Percentiles rank a stretch among this genome's conserved stretches.
Conservation (phyloP, 2,888 invertebrate species). For the Linyphia triangularis region DNA sequence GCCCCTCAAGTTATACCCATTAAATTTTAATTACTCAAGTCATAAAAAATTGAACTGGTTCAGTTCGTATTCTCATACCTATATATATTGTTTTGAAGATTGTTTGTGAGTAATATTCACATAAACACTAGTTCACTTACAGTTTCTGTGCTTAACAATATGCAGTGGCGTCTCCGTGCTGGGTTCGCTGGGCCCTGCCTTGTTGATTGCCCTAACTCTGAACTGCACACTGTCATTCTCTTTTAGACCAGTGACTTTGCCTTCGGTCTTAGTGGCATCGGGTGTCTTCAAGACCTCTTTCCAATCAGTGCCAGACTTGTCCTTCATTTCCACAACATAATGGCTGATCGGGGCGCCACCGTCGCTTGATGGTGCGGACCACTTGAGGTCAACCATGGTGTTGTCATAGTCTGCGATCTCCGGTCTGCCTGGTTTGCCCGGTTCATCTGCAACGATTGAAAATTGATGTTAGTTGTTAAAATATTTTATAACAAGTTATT, state of each 20-base stretch:
- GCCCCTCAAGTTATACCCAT: too few species aligned
- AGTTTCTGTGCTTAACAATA: constrained; percentile 94
- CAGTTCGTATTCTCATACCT: too few species aligned
- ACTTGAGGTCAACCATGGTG: constrained; percentile 81
- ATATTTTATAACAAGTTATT: too few species aligned
- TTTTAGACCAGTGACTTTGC: constrained; percentile 89
- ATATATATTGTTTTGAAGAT: too few species aligned
- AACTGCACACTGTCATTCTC: constrained; percentile 94
- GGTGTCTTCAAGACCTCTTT: constrained; percentile 86
- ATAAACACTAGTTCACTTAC: constrained; percentile 86
- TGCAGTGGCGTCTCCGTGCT: constrained; percentile 95
- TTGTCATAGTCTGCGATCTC: constrained; percentile 82
- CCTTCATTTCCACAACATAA: constrained; percentile 80
- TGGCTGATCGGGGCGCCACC: constrained; percentile 82
- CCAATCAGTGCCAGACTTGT: constrained; percentile 82
- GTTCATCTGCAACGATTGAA: constrained; percentile 77
- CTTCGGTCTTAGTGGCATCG: constrained; percentile 86
- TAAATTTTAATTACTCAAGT: too few species aligned
- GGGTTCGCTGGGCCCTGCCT: constrained; percentile 91
- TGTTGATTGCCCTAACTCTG: constrained; percentile 92
- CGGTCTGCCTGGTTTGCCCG: constrained; percentile 81
- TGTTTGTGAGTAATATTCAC: too few species aligned
- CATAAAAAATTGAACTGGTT: too few species aligned
- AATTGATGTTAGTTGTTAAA: background rate
- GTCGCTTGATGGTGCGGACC: constrained; percentile 82